Percentiles rank a stretch among this genome's conserved stretches.
phyloP scores from a whole-genome alignment of 2,113 vertebrate species.

The Ramphastos sulfuratus region DNA sequence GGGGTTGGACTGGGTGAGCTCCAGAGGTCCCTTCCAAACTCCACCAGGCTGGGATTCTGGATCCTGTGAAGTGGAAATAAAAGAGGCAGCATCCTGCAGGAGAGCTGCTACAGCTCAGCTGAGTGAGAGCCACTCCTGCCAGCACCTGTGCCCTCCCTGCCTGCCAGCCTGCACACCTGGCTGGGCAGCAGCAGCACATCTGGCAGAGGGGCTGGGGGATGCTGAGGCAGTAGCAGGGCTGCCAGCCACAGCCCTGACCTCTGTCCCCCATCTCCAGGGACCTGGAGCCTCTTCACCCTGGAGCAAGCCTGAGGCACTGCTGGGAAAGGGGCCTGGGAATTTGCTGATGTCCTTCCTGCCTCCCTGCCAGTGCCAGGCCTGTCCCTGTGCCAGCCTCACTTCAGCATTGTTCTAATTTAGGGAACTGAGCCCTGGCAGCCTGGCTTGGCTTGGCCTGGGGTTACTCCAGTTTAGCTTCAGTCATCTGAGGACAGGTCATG shows the following conservation, averaged over 20 bases:
- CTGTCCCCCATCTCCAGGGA: background rate
- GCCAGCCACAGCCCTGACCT: background rate
- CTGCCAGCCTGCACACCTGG: background rate
- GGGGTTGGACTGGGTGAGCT: too few relatives aligned
- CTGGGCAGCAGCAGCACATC: background rate
- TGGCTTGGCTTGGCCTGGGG: background rate
- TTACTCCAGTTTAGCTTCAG: constrained; percentile 49
- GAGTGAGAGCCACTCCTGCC: fast-evolving
- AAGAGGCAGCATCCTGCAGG: background rate
- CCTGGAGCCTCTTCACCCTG: fast-evolving
- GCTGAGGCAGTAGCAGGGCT: background rate
- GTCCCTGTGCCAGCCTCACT: constrained; percentile 29
- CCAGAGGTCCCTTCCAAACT: too few relatives aligned
- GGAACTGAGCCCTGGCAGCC: constrained; percentile 56
- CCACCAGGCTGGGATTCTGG: too few relatives aligned
- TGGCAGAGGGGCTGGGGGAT: background rate
- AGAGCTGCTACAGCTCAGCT: fast-evolving
- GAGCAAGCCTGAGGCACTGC: fast-evolving
- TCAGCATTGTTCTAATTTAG: constrained; percentile 60
- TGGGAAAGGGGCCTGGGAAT: background rate
- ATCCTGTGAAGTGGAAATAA: too few relatives aligned
- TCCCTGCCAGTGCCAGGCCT: background rate
- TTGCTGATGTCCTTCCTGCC: constrained; percentile 30
- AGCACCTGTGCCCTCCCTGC: background rate
- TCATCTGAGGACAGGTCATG: constrained; percentile 45